Conservation (phyloP, 2,888 invertebrate genomes). For the Zygothrica quintamaculata region DNA sequence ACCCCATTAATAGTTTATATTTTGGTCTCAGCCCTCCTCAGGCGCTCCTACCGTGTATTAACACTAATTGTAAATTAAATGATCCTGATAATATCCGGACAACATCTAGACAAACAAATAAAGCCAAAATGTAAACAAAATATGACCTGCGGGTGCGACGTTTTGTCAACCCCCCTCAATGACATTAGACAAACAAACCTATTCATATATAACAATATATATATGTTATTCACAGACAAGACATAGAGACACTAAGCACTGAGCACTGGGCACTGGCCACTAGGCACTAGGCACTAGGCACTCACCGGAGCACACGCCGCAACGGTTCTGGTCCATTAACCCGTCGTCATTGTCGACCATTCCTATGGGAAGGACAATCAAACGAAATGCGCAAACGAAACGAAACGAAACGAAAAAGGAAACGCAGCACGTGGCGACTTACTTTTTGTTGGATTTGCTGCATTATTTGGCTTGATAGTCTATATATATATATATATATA, state of each 20-base stretch:
- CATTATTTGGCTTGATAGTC: not conserved
- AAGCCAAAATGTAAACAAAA: conserved; percentile 73
- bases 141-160: conserved; percentile 61
- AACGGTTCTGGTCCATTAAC: conserved; percentile 83
- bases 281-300: conserved; percentile 39
- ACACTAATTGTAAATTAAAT: conserved; percentile 80
- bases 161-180: conserved; percentile 60
- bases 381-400: conserved; percentile 47
- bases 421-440: conserved; percentile 56
- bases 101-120: conserved; percentile 74
- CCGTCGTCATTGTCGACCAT: conserved; percentile 67
- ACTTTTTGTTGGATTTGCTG: conserved; percentile 19
- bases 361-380: conserved; percentile 48
- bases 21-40: not conserved
- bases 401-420: conserved; percentile 56
- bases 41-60: conserved; percentile 19
- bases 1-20: conserved; percentile 38
- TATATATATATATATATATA: too few relatives aligned
- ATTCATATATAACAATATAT: not conserved
- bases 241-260: conserved; percentile 8
- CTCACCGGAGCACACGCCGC: conserved; percentile 72
- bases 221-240: conserved; percentile 17
- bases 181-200: conserved; percentile 26
- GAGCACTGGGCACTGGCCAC: conserved; percentile 11
- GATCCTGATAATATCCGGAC: conserved; percentile 80